Base-by-base conservation (phyloP, 2,797 vertebrate species). In the Onychomys leucogaster region DNA sequence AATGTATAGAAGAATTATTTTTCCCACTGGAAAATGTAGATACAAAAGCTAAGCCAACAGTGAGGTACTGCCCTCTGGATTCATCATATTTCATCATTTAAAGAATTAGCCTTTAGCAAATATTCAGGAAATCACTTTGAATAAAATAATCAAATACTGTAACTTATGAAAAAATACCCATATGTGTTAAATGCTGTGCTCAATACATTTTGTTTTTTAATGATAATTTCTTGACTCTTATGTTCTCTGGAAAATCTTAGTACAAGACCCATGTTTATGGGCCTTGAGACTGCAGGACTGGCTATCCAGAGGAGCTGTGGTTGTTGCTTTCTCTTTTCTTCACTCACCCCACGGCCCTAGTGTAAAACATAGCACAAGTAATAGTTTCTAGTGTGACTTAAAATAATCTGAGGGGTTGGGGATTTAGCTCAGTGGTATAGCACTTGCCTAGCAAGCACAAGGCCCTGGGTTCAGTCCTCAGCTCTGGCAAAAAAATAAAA, bases 31-130 rank as follows among this genome's bases (percentile, higher is more conserved):
- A 99, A 99, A 99, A 99, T 99, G 98, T 98, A 99, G 98, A 98
- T 99, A 98, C 96, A 99, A 99, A 99, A 99, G 98, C 98, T 95
- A 98, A 96, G 97, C 98, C 98, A 98, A 99, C 98, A 99, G 98
- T 94, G 92, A 98, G 98, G 97, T 98, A 98, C 98, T 98, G 98
- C 97, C 98, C 97, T 98, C 98, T 98, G 96, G 96, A 98, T 98
- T 98, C 98, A 98, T 97, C 98, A 96, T 97, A 98, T 96, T 97
- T 96, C 97, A 98, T 99, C 98, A 94, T 97, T 97, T 96, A 96
- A 97, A 98, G 98, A 98, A 98, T 98, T 98, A 97, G 98, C 98
- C 96, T 96, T 98, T 92, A 97, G 94, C 96, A 97, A 97, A 98
- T 98, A 98, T 92, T 96, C 84, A 19, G 76, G 59, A 98, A 98